Evolutionary conservation across 2,797 vertebrate genomes (phyloP).

Genomic region (Propithecus perrieri): DNA sequence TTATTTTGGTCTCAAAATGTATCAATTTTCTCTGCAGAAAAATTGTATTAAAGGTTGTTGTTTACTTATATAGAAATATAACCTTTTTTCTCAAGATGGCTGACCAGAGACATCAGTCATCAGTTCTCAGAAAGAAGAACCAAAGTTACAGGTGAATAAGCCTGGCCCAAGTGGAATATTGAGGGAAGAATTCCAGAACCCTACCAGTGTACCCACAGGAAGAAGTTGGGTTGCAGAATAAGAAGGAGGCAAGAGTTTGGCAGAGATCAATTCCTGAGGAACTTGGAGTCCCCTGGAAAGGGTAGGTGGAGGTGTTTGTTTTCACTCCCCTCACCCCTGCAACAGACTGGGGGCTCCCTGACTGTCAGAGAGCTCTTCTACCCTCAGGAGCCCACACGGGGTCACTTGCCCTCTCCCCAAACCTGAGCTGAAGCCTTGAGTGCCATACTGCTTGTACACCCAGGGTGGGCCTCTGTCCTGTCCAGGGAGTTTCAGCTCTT

Average conservation of each 20-base stretch:
- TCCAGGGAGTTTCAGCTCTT: not conserved
- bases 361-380: not conserved
- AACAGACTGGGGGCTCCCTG: not conserved
- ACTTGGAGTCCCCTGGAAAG: not conserved
- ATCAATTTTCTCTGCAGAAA: constrained; percentile 1
- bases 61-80: constrained; percentile 44
- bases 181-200: not conserved
- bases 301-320: not conserved
- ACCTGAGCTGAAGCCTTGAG: not conserved
- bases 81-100: not conserved
- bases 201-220: not conserved
- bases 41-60: not conserved
- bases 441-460: not conserved
- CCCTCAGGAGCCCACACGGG: not conserved
- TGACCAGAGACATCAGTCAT: not conserved
- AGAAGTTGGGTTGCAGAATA: not conserved
- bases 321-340: not conserved
- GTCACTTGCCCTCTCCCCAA: not conserved
- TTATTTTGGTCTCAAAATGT: not conserved
- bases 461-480: not conserved
- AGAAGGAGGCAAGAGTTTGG: not conserved
- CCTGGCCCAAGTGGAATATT: not conserved
- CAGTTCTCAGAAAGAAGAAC: not conserved
- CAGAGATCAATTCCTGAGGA: not conserved
- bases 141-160: not conserved